Evolutionary conservation across 1,140 invertebrate species (phyloP), one percentile per base, ranked within the genome.

Genomic region (Drosophila sucinea): DNA sequence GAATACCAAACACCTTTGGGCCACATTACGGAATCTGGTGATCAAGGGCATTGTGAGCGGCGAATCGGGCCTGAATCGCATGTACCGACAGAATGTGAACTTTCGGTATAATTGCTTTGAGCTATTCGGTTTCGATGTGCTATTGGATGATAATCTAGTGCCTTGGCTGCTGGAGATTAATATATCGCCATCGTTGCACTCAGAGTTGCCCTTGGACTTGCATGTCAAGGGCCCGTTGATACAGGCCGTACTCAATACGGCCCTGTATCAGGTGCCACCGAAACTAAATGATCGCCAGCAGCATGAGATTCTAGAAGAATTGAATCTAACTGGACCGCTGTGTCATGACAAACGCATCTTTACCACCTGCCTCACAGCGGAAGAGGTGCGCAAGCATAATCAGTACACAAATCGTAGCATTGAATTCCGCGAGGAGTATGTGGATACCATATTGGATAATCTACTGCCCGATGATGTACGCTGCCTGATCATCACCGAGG

Each of bases 151-250:
- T 71, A 94, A 95, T 65, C 91, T 97, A 0, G 98, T 97, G 84
- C 98, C 98, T 0, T 99, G 98, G 98, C 93, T 99, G 10, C 93
- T 99, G 67, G 99, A 99, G 93, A 96, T 99, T 3, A 98, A 99
- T 92, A 98, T 99, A 79, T 99, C 98, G 1, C 99, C 99, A 1
- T 96, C 96, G 41, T 92, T 99, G 65, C 98, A 98, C 91, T 98
- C 97, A 71, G 96, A 98, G 55, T 97, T 98, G 11, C 96, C 97
- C 0, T 92, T 99, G 29, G 98, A 99, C 93, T 93, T 97, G 62
- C 96, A 97, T 79, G 98, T 99, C n/a, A 99, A 99, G 92, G 97
- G 97, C 8, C 97, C 97, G 3, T 92, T 99, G 77, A 95, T 98
- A 32, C 94, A 95, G 84, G 96, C 98, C 73, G 94, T 99, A 7